Evolutionary conservation across 2,888 invertebrate genomes (phyloP).

Genomic region (Icerya purchasi): DNA sequence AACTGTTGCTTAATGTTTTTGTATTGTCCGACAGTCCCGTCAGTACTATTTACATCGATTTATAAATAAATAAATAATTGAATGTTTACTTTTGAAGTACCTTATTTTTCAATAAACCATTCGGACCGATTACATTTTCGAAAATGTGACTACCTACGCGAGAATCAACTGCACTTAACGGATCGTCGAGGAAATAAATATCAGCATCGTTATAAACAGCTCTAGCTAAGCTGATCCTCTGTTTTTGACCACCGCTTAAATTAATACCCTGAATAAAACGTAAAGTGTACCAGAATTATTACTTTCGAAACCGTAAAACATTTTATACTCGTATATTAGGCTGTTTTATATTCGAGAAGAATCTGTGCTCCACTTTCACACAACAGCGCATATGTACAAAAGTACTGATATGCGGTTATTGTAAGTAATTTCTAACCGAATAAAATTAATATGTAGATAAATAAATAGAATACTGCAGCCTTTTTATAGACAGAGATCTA

Average conservation of each 20-base stretch:
- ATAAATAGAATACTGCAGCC: no score
- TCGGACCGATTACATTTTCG: conserved; percentile 34
- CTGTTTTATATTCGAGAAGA: no score
- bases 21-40: background rate
- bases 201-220: conserved; percentile 77
- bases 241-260: conserved; percentile 77
- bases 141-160: conserved; percentile 43
- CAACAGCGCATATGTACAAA: no score
- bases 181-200: conserved; percentile 85
- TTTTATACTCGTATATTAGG: no score
- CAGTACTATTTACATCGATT: background rate
- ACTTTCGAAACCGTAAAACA: no score
- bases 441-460: no score
- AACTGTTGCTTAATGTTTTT: no score
- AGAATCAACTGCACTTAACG: conserved; percentile 44
- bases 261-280: conserved; percentile 40
- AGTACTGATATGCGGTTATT: no score
- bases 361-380: no score
- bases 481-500: no score
- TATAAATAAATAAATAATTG: background rate
- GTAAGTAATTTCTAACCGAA: no score
- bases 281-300: no score
- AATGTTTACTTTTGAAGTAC: conserved; percentile 9
- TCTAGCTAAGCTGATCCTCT: conserved; percentile 71
- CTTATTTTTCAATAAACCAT: conserved; percentile 26